Evolutionary conservation across 2,888 invertebrate species (phyloP).

Genomic region (Ligdia adustata): DNA sequence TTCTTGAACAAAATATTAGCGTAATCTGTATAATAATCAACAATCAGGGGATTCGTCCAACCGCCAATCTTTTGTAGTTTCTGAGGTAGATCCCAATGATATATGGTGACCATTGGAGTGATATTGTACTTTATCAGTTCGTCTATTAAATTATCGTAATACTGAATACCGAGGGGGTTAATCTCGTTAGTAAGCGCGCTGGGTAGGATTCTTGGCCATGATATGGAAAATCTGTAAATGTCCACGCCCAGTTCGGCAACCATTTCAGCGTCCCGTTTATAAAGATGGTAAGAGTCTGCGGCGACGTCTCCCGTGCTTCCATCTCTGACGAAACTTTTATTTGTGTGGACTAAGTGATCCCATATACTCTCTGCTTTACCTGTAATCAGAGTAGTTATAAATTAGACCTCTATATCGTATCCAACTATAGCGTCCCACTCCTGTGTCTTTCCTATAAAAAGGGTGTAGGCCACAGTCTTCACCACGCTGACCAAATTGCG

Average conservation of each 20-base stretch:
- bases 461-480: no score
- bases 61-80: constrained; percentile 87
- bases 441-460: no score
- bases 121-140: constrained; percentile 87
- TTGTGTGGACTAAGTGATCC: constrained; percentile 81
- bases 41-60: constrained; percentile 87
- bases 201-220: constrained; percentile 91
- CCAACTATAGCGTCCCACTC: no score
- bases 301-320: constrained; percentile 86
- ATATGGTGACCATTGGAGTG: constrained; percentile 88
- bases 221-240: constrained; percentile 88
- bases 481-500: no score
- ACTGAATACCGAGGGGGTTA: constrained; percentile 88
- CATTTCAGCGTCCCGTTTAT: constrained; percentile 86
- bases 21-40: constrained; percentile 86
- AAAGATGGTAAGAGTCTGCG: constrained; percentile 88
- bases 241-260: constrained; percentile 85
- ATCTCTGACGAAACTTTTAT: constrained; percentile 80
- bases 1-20: constrained; percentile 85
- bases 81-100: constrained; percentile 89
- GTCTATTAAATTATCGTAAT: constrained; percentile 90
- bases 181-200: constrained; percentile 86
- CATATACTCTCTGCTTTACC: constrained; percentile 87
- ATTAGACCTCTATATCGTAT: neutral
- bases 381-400: constrained; percentile 46